Base-by-base conservation (phyloP, 2,888 invertebrate genomes). In the Drosophila rubida region DNA sequence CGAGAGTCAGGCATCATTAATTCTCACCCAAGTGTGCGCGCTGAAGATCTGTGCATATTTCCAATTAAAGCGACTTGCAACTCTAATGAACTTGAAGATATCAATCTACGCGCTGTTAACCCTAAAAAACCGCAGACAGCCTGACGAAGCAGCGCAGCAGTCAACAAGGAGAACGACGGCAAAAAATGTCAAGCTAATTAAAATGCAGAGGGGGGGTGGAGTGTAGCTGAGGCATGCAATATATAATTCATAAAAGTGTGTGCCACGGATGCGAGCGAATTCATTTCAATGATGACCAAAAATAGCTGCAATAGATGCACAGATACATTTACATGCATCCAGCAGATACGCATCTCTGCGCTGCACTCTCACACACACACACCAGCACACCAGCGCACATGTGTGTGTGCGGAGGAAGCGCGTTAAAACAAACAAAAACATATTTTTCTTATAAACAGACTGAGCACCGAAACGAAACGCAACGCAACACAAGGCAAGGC, bases 1-100 rank as follows among this genome's bases (percentile, higher is more conserved):
- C 49, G 48, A 59, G 72, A 59, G 71, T 68, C 76, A 80, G 71
- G 84, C 84, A 84, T 82, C 83, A 84, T 84, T 84, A 84, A 84
- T 84, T 84, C 69, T 81, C 87, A 81, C 83, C 83, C 87, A 87
- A 84, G 84, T 81, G 84, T 83, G 69, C 51, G 27, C 11, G 4
- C 37, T 58, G 19, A 39, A 53, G 69, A 58, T 55, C 75, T 73
- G 75, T 77, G 85, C 82, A 83, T 81, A 81, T 87, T 85, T 82
- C 87, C 85, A 87, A 85, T 87, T 82, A 87, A 85, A 85, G 80
- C 87, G 67, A 71, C 85, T 71, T 74, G 79, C 87, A 80, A 77
- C 87, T 83, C 83, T 85, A 85, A 85, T 85, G 85, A 85, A 87
- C 85, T 85, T 87, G 79, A 80, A 87, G 87, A 85, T 85, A 85